Evolutionary conservation across 1,140 invertebrate species (phyloP).

Genomic region (Drosophila ficusphila): DNA sequence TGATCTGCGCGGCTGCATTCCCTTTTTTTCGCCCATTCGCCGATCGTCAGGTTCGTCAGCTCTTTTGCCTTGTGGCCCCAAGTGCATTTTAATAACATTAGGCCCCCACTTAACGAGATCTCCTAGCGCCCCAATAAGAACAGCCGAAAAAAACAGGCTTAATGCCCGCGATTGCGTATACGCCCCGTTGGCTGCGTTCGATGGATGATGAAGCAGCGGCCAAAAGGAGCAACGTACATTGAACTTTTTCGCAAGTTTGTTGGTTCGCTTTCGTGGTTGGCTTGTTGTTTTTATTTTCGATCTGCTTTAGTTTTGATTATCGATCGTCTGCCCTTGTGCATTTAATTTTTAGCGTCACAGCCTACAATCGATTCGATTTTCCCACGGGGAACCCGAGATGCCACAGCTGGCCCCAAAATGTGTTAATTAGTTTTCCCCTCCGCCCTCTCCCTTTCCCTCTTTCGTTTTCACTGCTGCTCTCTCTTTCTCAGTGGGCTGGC

Average conservation of each 20-base stretch:
- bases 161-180: conserved; percentile 79
- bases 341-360: conserved; percentile 79
- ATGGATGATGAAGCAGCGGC: conserved; percentile 17
- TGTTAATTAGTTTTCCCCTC: conserved; percentile 66
- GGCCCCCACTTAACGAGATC: conserved; percentile 69
- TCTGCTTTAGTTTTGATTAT: conserved; percentile 80
- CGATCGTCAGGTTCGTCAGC: conserved; percentile 66
- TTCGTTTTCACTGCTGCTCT: background rate
- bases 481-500: conserved; percentile 14
- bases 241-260: conserved; percentile 62
- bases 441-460: background rate
- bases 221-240: conserved; percentile 58
- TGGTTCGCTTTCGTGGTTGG: too few species aligned
- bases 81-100: conserved; percentile 82
- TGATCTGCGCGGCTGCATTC: conserved; percentile 75
- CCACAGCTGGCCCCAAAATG: conserved; percentile 64
- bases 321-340: conserved; percentile 70
- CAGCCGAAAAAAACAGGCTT: conserved; percentile 54
- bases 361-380: conserved; percentile 59
- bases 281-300: conserved; percentile 14
- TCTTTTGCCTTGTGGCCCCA: conserved; percentile 27
- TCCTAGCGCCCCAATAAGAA: conserved; percentile 69
- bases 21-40: conserved; percentile 7
- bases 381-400: conserved; percentile 52
- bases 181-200: conserved; percentile 56